phyloP scores from a whole-genome alignment of 2,113 vertebrate species.

The Sclerurus mexicanus region DNA sequence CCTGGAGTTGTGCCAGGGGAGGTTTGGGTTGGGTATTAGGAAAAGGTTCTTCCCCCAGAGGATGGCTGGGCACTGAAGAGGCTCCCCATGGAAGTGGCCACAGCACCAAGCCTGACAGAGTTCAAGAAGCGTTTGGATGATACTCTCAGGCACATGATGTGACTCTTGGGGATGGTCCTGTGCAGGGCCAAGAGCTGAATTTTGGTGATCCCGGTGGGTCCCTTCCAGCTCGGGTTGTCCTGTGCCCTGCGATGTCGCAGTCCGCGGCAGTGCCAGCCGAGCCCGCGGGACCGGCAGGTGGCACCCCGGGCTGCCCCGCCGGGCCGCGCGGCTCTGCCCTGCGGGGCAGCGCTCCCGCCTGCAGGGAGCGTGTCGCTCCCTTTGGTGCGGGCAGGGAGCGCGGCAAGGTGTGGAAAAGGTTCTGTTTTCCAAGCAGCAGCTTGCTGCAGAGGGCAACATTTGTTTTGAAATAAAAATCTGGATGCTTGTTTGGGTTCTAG shows the following conservation, averaged over 20 bases:
- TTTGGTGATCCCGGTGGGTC: background rate
- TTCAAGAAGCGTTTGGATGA: fast-evolving
- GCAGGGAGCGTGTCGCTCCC: background rate
- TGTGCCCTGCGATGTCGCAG: background rate
- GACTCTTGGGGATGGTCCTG: background rate
- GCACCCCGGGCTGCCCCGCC: background rate
- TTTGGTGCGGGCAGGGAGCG: background rate
- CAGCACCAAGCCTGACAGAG: background rate
- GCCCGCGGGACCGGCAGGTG: background rate
- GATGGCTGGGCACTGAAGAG: fast-evolving
- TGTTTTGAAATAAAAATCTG: background rate
- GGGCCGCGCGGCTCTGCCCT: background rate
- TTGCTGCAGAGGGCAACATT: background rate
- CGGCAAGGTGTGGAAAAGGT: background rate
- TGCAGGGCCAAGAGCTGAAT: background rate
- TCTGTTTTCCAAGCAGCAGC: background rate
- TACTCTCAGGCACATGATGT: fast-evolving
- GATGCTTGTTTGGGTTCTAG: background rate
- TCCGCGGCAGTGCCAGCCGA: background rate
- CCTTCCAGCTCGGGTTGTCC: fast-evolving
- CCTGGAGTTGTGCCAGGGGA: fast-evolving
- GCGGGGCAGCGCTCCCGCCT: too few relatives aligned
- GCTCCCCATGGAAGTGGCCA: background rate
- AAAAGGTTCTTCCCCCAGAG: background rate
- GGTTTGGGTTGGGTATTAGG: fast-evolving